Evolutionary conservation across 2,797 vertebrate species (phyloP).

Genomic region (Coccyzus lansbergi): DNA sequence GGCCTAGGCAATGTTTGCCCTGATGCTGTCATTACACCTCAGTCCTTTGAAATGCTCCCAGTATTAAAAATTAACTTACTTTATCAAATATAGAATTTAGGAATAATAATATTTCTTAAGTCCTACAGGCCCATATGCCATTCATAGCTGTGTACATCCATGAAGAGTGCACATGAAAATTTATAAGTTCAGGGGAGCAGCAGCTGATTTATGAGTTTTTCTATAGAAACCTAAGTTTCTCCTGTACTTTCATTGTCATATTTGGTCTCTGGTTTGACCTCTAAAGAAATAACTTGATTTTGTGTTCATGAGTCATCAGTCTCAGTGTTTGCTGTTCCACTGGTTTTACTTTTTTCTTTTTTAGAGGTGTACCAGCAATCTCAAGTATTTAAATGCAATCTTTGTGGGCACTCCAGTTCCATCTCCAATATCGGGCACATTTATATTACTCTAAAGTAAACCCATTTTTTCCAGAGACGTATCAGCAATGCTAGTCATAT

Average conservation of each 20-base stretch:
- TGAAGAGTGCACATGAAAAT: not conserved
- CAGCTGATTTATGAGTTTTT: not conserved
- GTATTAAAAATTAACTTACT: not conserved
- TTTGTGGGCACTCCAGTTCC: not conserved
- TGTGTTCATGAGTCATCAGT: not conserved
- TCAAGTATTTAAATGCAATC: not conserved
- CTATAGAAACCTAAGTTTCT: not conserved
- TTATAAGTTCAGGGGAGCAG: not conserved
- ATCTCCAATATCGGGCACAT: not conserved
- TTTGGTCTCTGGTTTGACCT: not conserved
- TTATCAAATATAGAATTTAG: not conserved
- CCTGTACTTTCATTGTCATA: not conserved
- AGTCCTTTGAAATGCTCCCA: not conserved
- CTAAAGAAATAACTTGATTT: not conserved
- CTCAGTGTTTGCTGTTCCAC: not conserved
- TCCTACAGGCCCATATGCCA: not conserved
- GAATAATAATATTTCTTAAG: not conserved
- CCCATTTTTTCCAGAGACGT: not conserved
- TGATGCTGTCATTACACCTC: not conserved
- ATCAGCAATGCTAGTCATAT: not conserved
- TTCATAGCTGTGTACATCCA: not conserved
- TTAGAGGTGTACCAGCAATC: not conserved
- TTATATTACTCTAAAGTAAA: not conserved
- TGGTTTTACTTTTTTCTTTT: not conserved
- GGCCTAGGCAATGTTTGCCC: not conserved